Evolutionary conservation across 1,140 invertebrate genomes (phyloP), one percentile per base, ranked within the genome.

Genomic region (Maniola jurtina): DNA sequence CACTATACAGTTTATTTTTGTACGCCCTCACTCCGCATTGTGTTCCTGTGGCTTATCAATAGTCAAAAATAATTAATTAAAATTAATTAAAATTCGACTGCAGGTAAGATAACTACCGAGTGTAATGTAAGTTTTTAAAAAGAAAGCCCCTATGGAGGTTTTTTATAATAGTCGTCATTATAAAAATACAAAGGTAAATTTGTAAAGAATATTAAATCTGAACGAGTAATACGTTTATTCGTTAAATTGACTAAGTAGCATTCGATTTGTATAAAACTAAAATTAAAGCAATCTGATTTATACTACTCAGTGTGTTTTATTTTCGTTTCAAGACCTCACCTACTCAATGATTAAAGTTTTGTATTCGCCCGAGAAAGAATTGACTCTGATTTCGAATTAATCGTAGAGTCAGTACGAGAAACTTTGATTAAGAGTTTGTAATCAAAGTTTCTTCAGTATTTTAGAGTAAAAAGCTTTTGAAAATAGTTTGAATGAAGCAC

Each of bases 211-310:
- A 79, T 74, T 77, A 45, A 80, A 82, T 86, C 72, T 76, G 71
- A 79, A 90, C 88, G 90, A 84, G 82, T 90, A 91, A 91, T 88
- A 83, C 75, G 81, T 81, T 83, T 90, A 84, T 86, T 90, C 84
- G 86, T 89, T 89, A 86, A 84, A 87, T 89, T 85, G 79, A 88
- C 76, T 88, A 86, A 89, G 86, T 91, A 91, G 88, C 80, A 86
- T 86, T 91, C 89, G 82, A 88, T 90, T 91, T 91, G 88, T 91
- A 91, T 90, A 88, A 91, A 91, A 90, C 77, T 91, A 90, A 91
- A 90, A 90, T 89, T 91, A 91, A 91, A 91, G 85, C 89, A 88
- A 90, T 91, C 86, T 90, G 86, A 91, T 91, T 91, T 91, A 90
- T 91, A 91, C 80, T 87, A 84, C 38, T 14, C 2, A n/a, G 77